Percentiles rank a stretch among this genome's conserved stretches.
Conservation (phyloP, 2,888 invertebrate species). For the Taphrorychus bicolor region DNA sequence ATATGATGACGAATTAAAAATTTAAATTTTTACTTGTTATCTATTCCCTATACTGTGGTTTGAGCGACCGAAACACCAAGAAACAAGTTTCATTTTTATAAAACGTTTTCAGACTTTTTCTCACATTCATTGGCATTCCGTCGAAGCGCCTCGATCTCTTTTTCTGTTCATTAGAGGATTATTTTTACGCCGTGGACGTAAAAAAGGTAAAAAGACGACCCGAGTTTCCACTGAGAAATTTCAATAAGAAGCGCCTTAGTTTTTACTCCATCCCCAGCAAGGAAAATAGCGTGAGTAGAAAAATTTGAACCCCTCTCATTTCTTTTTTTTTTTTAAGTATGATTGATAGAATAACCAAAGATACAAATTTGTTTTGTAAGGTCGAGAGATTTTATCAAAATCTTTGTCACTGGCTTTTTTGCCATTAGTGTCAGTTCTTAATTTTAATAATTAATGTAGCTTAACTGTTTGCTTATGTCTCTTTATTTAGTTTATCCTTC, state of each 20-base stretch:
- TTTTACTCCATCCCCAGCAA: not conserved
- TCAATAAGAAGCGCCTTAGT: conserved; percentile 22
- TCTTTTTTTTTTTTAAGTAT: not conserved
- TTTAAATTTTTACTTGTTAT: too few relatives aligned
- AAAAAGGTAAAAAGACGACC: conserved; percentile 20
- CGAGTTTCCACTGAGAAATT: conserved; percentile 27
- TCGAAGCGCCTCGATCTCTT: conserved; percentile 33
- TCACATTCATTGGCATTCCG: conserved; percentile 29
- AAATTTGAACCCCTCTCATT: not conserved
- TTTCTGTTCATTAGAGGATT: conserved; percentile 38
- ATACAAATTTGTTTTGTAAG: not conserved
- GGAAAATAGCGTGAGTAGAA: not conserved
- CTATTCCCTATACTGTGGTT: too few relatives aligned
- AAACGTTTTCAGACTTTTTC: conserved; percentile 28
- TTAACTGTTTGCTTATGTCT: too few relatives aligned
- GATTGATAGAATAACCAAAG: not conserved
- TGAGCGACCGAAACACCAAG: too few relatives aligned
- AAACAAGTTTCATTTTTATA: conserved; percentile 54
- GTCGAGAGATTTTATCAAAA: not conserved
- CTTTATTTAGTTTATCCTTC: too few relatives aligned
- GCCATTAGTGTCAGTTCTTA: too few relatives aligned
- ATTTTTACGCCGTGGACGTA: conserved; percentile 26
- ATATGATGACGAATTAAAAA: too few relatives aligned
- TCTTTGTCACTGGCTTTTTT: too few relatives aligned
- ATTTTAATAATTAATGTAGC: too few relatives aligned